Conservation (phyloP, 2,113 vertebrate species). For the Catharus minimus region DNA sequence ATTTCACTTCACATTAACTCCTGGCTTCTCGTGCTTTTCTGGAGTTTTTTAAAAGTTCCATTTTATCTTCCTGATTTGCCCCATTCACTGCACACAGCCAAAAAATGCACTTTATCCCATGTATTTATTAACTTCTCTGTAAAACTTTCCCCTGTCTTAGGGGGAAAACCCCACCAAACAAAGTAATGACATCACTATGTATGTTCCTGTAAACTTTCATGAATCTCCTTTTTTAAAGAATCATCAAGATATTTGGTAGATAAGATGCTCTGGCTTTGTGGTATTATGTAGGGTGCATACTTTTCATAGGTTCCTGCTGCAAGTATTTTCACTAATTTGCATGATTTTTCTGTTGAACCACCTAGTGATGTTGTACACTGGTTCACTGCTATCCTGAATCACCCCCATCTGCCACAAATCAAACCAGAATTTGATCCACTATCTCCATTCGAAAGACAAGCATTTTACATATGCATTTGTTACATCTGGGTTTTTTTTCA, state of each 20-base stretch:
- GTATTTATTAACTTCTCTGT: not conserved
- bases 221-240: not conserved
- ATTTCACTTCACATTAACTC: not conserved
- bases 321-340: not conserved
- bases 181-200: fast-evolving
- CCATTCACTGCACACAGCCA: not conserved
- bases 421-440: not conserved
- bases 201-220: not conserved
- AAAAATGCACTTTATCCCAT: not conserved
- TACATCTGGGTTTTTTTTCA: not conserved
- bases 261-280: not conserved
- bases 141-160: not conserved
- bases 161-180: fast-evolving
- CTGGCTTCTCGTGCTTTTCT: not conserved
- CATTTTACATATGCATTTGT: not conserved
- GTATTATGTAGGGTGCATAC: not conserved
- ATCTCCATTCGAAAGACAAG: not conserved
- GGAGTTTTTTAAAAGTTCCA: fast-evolving
- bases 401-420: not conserved
- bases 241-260: not conserved
- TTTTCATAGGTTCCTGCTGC: not conserved
- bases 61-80: not conserved
- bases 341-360: not conserved
- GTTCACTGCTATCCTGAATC: not conserved
- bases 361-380: not conserved